phyloP scores from a whole-genome alignment of 53 echinoderm and acorn worm species.

The Apostichopus leukothele region DNA sequence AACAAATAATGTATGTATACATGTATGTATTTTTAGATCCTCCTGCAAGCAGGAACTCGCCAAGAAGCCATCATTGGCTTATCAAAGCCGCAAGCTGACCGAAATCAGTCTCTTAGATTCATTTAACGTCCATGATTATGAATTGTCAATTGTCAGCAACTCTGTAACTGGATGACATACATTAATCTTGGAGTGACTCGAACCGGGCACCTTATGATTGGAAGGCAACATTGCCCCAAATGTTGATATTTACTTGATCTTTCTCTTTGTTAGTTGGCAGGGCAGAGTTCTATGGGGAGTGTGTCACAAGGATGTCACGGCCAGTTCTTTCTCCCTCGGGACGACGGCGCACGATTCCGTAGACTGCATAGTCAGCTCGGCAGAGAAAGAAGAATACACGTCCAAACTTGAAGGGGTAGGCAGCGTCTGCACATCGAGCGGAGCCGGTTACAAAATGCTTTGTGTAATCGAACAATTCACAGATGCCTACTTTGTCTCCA shows the following conservation, averaged over 20 bases:
- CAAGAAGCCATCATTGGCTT: no score
- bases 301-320: constrained; percentile 54
- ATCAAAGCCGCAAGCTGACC: no score
- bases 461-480: constrained; percentile 73
- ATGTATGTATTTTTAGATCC: no score
- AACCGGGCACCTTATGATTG: no score
- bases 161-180: no score
- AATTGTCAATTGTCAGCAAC: no score
- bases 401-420: constrained; percentile 52
- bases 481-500: constrained; percentile 85
- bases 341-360: neutral
- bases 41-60: no score
- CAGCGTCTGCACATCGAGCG: constrained; percentile 69
- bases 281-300: constrained; percentile 83
- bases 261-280: constrained; percentile 57
- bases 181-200: no score
- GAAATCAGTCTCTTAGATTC: no score
- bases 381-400: constrained; percentile 67
- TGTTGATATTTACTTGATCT: neutral
- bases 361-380: constrained; percentile 65
- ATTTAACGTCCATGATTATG: no score
- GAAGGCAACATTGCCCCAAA: neutral
- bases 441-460: constrained; percentile 88
- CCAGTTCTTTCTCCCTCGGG: constrained; percentile 51
- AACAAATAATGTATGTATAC: no score